phyloP scores from a whole-genome alignment of 2,797 vertebrate genomes.

The Malurus splendens region DNA sequence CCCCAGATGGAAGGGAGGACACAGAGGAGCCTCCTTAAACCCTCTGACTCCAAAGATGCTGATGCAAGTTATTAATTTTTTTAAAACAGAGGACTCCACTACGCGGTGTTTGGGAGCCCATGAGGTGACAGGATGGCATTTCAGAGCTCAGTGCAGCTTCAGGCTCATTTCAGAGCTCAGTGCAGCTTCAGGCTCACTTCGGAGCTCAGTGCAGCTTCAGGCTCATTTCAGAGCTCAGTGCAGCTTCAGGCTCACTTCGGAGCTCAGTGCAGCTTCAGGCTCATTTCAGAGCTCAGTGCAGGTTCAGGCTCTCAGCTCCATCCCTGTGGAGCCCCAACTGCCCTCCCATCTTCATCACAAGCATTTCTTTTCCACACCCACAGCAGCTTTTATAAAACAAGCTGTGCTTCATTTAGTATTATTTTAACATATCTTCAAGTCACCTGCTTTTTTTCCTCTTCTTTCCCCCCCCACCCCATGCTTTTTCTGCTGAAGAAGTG shows the following conservation, averaged over 20 bases:
- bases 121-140: not conserved
- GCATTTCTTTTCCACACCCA: not conserved
- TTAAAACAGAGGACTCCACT: not conserved
- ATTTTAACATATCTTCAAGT: not conserved
- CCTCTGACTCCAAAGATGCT: not conserved
- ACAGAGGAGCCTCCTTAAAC: not conserved
- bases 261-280: not conserved
- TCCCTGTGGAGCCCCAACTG: not conserved
- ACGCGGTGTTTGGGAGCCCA: fast-evolving
- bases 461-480: fast-evolving
- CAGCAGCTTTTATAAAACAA: not conserved
- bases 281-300: not conserved
- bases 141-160: not conserved
- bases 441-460: not conserved
- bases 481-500: not conserved
- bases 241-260: too few relatives aligned
- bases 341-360: not conserved
- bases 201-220: not conserved
- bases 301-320: not conserved
- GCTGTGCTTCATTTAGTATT: not conserved
- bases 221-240: not conserved
- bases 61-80: not conserved
- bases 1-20: not conserved
- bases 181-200: too few relatives aligned
- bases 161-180: not conserved